Evolutionary conservation across 2,797 vertebrate species (phyloP), one percentile per base, ranked within the genome.

Genomic region (Hyperoplus immaculatus): DNA sequence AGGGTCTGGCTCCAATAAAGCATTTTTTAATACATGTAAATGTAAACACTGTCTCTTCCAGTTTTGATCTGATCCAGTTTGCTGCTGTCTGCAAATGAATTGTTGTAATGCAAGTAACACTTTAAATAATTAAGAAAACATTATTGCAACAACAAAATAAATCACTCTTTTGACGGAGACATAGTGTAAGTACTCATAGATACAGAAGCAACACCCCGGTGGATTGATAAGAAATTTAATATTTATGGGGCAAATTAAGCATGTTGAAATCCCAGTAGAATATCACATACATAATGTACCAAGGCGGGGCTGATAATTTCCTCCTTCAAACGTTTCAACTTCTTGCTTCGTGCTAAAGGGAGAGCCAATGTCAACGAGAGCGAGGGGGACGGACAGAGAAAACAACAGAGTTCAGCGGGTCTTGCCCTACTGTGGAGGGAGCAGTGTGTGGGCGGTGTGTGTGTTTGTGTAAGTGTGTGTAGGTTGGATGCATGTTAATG

Each of bases 321-420:
- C 55, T 51, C 43, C 77, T 18, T 62, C 51, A 62, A 58, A 39
- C 59, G 54, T 77, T 82, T 81, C 58, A 80, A 75, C 62, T 84
- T 72, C 41, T 62, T 67, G 11, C 73, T 77, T 76, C 75, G 18
- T 83, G 46, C 81, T 65, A 59, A 29, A 75, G 63, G 77, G 60
- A 63, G 67, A 80, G 71, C 79, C 78, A 87, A 77, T 81, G 78
- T 77, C 67, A 78, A 75, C 80, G 77, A 58, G 61, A 72, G 60
- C 54, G 58, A 59, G 64, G 59, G 58, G 41, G 39, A 78, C 4
- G 15, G 69, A 78, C 29, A 56, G 58, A 73, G 77, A 89, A 77
- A 88, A 89, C 80, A 87, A 75, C 53, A 61, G 56, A 81, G 84
- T 89, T 84, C 78, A 87, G 85, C 63, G 42, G 85, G 86, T 89